Base-by-base conservation (phyloP, 2,888 invertebrate genomes). In the Mythimna loreyi region DNA sequence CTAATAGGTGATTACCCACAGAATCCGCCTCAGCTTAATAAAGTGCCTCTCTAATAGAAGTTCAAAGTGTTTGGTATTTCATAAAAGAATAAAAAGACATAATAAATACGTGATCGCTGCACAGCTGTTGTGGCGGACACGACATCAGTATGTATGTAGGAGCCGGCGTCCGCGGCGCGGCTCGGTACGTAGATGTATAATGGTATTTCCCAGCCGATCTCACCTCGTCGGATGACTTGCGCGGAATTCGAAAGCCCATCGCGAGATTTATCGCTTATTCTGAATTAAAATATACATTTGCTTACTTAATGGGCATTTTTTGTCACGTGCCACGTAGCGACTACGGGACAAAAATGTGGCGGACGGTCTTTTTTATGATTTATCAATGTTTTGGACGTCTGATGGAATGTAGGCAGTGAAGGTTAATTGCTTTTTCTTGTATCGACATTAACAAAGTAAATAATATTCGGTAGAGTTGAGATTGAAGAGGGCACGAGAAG, bases 171-270 rank as follows among this genome's bases (percentile, higher is more conserved):
- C 25, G 67, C 89, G 86, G 88, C 69, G 87, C 85, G 28, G 87
- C 87, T 89, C 86, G 40, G 78, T 73, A 83, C 56, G 86, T 92
- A 88, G 86, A 86, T 90, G 90, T 91, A 91, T 89, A 88, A 90
- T 92, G 95, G 95, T 95, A 94, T 95, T 96, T 94, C 95, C 95
- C 95, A 94, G 92, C 82, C 94, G 94, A 94, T 94, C 94, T 95
- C 94, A 94, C 94, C 94, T 94, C 92, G 94, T 88, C 91, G 92
- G 93, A 90, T 94, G 93, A 93, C 94, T 94, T 94, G 94, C 91
- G 94, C 92, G 95, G 95, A 95, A 95, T 96, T 96, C 93, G 95
- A 95, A 96, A 96, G 95, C 95, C 94, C 95, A 94, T 93, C 91
- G 90, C 91, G 92, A 94, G 95, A 96, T 96, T 95, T 95, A 95